Base-by-base conservation (phyloP, 2,888 invertebrate species). In the Sarcophaga rosellei region DNA sequence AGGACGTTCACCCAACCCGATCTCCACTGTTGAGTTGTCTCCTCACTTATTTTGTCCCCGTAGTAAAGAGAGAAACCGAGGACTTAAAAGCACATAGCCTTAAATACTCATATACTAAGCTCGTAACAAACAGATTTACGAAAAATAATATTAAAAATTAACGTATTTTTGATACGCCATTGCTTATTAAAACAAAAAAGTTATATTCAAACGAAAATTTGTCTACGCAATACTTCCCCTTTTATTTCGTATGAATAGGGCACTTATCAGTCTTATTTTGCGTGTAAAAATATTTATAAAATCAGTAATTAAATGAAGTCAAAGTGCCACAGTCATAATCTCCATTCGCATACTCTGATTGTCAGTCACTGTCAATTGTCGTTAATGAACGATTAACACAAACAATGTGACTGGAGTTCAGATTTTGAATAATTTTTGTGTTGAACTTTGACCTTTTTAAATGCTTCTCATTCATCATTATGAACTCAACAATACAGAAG, bases 391-490 rank as follows among this genome's bases (percentile, higher is more conserved):
- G 10, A 47, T 70, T 23, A 21, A 53, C 45, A 47, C 70, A 75
- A 44, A 12, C 57, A 44, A 66, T 25, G 17, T 47, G 11, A 62
- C 65, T 20, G 63, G 20, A 20, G 80, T 77, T 77, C 61, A 82
- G 85, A 85, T 85, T 85, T 82, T n/a, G 25, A 62, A 72, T 15
- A 72, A 23, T 81, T 63, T 68, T 63, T 10, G 20, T 53, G 1
- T 12, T 75, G 82, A 85, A 79, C 82, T 79, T 82, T 85, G 65
- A 72, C 85, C 21, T 78, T 45, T 17, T 65, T 15, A 20, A 68
- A 61, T 15, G 45, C 20, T 11, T 17, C 0, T 10, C 53, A 53
- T 15, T 53, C 17, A 5, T 53, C 1, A 17, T 15, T 17, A 12
- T 15, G 17, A 53, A 17, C 4, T 15, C 17, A 53, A 53, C 0